Conservation (phyloP, 2,797 vertebrate genomes). For the Hyperoplus lanceolatus region DNA sequence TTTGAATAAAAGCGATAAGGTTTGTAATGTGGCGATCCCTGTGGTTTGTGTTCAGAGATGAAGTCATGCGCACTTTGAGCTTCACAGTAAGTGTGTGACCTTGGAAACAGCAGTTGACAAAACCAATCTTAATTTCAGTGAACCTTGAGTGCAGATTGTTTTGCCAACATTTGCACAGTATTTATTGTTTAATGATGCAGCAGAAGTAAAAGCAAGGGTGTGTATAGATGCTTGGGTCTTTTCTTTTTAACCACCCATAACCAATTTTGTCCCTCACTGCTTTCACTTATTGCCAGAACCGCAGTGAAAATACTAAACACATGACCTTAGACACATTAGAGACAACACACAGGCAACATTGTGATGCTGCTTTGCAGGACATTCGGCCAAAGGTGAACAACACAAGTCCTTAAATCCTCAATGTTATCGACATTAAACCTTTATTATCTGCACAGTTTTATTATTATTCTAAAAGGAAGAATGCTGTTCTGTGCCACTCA, state of each 20-base stretch:
- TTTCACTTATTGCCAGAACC: slow-evolving; percentile 6
- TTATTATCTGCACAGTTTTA: not conserved
- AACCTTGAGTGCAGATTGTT: slow-evolving; percentile 18
- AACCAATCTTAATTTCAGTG: not conserved
- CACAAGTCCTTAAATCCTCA: not conserved
- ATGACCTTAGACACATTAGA: slow-evolving; percentile 37
- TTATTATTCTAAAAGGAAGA: not conserved
- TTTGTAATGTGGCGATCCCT: slow-evolving; percentile 74
- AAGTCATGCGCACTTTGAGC: not conserved
- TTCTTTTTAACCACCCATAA: not conserved
- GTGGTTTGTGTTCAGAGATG: slow-evolving; percentile 47
- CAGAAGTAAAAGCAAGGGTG: not conserved
- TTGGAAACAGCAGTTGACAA: slow-evolving; percentile 14
- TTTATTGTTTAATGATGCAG: slow-evolving; percentile 27
- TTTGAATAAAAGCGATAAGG: slow-evolving; percentile 87
- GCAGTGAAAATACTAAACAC: slow-evolving; percentile 31
- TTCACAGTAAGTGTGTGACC: not conserved
- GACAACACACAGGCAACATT: slow-evolving; percentile 29
- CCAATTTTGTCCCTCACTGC: not conserved
- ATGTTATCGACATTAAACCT: not conserved
- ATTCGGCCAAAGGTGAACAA: slow-evolving; percentile 12
- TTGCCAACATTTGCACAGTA: slow-evolving; percentile 17
- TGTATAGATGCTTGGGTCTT: not conserved
- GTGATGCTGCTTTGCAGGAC: slow-evolving; percentile 14
- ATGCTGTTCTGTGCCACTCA: not conserved